Base-by-base conservation (phyloP, 2,113 vertebrate genomes). In the Brachirus orientalis region DNA sequence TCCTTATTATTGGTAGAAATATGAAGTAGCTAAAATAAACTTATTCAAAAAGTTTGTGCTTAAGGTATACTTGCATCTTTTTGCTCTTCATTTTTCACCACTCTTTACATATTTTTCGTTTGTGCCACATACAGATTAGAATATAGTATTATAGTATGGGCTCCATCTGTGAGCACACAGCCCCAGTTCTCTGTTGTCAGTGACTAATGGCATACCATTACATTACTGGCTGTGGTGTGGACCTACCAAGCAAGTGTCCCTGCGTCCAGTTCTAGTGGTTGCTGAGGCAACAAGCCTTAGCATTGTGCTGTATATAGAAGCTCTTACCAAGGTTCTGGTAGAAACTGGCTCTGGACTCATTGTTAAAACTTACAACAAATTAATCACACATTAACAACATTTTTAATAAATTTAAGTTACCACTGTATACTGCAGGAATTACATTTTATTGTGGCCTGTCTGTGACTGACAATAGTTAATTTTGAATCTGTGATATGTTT, bases 241-340 rank as follows among this genome's bases (percentile, higher is more conserved):
- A 80, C 70, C 77, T 57, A 56, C 65, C 71, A 22, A 48, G 60
- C 55, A 45, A 77, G 57, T 78, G 85, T 88, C 72, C 64, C 75
- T 76, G 74, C 47, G 67, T 90, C 85, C 80, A 80, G 72, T 83
- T 82, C 69, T 12, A 76, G 73, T 74, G 71, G 90, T 92, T 92
- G 89, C 91, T 90, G 69, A 82, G 88, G 89, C 88, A 92, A 92
- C 89, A 52, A 77, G 76, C 85, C 65, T 75, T 19, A 6, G 78
- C 72, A 65, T 82, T 64, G 58, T 36, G 67, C 77, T 72, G 83
- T 68, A 82, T 76, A 77, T 81, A 86, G 75, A 66, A 77, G 81
- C 56, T 64, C 45, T 46, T 51, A 47, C 40, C 41, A 70, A 64
- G 70, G 56, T 77, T 87, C 65, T 81, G 74, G 37, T 57, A 46